These are phyloP conservation scores for Glaucopsyche alexis DNA, from an alignment of 2,888 invertebrate species.

Conservation along the genomic window DNA sequence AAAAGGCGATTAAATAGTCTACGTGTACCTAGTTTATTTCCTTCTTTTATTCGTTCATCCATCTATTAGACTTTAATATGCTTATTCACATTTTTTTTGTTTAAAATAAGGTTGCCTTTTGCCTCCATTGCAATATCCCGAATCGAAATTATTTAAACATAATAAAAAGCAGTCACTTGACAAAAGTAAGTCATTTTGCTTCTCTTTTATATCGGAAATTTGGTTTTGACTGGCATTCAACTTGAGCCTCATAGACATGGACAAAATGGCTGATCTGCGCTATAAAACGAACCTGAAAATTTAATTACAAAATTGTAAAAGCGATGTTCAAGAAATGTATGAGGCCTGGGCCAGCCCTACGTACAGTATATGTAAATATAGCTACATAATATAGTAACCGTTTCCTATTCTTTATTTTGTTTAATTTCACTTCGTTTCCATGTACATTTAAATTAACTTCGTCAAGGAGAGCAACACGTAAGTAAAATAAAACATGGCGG, in stretches of 20 bases:
- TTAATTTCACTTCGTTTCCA: too few species aligned
- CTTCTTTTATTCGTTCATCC: too few species aligned
- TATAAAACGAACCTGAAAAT: neutral
- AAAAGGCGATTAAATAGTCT: too few species aligned
- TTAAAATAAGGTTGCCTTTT: neutral
- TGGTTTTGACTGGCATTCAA: conserved; percentile 10
- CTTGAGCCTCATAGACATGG: neutral
- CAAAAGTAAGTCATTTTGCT: conserved; percentile 10
- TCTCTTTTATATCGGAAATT: neutral
- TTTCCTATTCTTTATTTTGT: too few species aligned
- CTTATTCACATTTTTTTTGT: neutral
- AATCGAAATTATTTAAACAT: neutral
- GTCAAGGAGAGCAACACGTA: too few species aligned
- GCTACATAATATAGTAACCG: too few species aligned
- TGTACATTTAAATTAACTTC: too few species aligned
- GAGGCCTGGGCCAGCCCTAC: too few species aligned
- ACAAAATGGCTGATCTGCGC: neutral
- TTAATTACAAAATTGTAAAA: conserved; percentile 39
- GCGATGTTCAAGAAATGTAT: too few species aligned
- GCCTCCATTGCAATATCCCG: conserved; percentile 32
- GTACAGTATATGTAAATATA: too few species aligned
- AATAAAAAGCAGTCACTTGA: conserved; percentile 3
- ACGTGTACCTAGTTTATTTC: too few species aligned
- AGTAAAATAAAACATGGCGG: too few species aligned
- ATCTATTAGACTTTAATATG: conserved; percentile 55